These are phyloP conservation scores for Centruroides vittatus DNA, from an alignment of 1,140 invertebrate genomes.

Conservation along the genomic window DNA sequence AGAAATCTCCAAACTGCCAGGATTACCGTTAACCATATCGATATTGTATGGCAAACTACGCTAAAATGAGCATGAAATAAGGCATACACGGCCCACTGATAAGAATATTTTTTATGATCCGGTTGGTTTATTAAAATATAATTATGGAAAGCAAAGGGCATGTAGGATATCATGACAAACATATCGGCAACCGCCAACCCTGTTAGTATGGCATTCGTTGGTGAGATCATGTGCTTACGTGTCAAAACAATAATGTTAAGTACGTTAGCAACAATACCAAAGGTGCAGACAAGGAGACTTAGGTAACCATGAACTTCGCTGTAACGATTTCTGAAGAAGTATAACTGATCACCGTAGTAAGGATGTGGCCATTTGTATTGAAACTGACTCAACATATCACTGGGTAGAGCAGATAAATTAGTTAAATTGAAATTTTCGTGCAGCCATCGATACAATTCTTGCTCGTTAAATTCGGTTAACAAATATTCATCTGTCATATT, in stretches of 20 bases:
- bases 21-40: constrained; percentile 78
- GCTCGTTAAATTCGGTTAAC: too few relatives aligned
- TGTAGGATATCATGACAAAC: constrained; percentile 73
- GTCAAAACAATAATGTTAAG: constrained; percentile 80
- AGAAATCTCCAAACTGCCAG: constrained; percentile 85
- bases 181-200: constrained; percentile 67
- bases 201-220: constrained; percentile 72
- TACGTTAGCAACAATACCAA: constrained; percentile 77
- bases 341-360: constrained; percentile 19
- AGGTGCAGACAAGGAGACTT: constrained; percentile 58
- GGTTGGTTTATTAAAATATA: constrained; percentile 35
- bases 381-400: too few relatives aligned
- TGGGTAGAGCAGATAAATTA: too few relatives aligned
- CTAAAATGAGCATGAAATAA: constrained; percentile 47
- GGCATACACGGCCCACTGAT: constrained; percentile 53
- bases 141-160: constrained; percentile 61
- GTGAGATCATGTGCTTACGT: constrained; percentile 59
- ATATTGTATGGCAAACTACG: constrained; percentile 73
- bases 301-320: constrained; percentile 47
- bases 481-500: too few relatives aligned
- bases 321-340: constrained; percentile 25
- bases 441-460: too few relatives aligned
- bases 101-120: constrained; percentile 43
- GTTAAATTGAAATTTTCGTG: too few relatives aligned
- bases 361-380: background rate